These are phyloP conservation scores for Micromesistius poutassou DNA, from an alignment of 2,797 vertebrate genomes.

Conservation along the genomic window DNA sequence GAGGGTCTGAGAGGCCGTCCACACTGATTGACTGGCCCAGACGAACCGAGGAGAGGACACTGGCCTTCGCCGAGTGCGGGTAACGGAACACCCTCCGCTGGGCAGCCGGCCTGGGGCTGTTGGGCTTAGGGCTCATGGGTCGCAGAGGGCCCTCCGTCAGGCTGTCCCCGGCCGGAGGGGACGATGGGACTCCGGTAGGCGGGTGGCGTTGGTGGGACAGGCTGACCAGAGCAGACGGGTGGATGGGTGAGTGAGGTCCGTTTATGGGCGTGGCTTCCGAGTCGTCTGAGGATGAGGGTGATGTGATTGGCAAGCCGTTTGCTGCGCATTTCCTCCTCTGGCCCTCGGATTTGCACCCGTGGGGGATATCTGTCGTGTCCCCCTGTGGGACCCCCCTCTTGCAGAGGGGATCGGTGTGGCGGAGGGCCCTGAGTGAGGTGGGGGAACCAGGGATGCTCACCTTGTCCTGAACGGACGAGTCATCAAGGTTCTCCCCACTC, in stretches of 20 bases:
- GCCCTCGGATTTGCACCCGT: slow-evolving; percentile 54
- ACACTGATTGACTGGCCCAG: slow-evolving; percentile 68
- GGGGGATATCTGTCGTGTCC: slow-evolving; percentile 37
- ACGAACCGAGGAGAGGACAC: slow-evolving; percentile 72
- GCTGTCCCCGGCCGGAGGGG: slow-evolving; percentile 45
- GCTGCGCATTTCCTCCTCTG: slow-evolving; percentile 62
- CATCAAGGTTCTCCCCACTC: slow-evolving; percentile 21
- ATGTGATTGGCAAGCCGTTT: slow-evolving; percentile 51
- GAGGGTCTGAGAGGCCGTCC: slow-evolving; percentile 66
- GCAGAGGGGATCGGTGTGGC: slow-evolving; percentile 60
- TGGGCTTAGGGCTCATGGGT: slow-evolving; percentile 87
- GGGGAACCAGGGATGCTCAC: slow-evolving; percentile 35
- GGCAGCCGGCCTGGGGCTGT: slow-evolving; percentile 68
- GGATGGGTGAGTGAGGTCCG: slow-evolving; percentile 55
- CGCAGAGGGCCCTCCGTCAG: slow-evolving; percentile 71
- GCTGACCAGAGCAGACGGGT: slow-evolving; percentile 42
- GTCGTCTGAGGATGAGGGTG: slow-evolving; percentile 50
- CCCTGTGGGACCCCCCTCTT: slow-evolving; percentile 55
- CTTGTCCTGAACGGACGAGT: slow-evolving; percentile 35
- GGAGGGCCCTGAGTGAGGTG: slow-evolving; percentile 24
- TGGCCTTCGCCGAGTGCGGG: slow-evolving; percentile 59
- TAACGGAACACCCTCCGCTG: slow-evolving; percentile 68
- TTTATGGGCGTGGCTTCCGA: slow-evolving; percentile 44
- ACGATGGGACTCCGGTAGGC: slow-evolving; percentile 55
- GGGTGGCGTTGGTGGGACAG: slow-evolving; percentile 56